These are phyloP conservation scores for Mesorhabditis spiculigera DNA, from an alignment of 2,888 invertebrate genomes.

Conservation along the genomic window DNA sequence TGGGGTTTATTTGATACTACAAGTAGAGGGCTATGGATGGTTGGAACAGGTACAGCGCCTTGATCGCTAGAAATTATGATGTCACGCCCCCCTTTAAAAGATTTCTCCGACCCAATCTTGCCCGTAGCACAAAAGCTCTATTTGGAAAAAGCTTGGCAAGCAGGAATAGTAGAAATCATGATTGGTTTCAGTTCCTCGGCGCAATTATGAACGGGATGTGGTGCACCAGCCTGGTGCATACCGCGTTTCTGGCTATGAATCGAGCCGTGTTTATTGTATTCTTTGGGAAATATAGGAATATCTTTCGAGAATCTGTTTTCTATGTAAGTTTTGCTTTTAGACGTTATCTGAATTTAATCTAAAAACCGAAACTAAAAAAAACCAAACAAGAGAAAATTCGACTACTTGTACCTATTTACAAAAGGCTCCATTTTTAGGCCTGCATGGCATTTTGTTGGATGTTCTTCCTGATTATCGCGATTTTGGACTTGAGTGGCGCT, in stretches of 20 bases:
- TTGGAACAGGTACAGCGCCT: too few species aligned
- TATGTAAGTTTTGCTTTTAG: not conserved
- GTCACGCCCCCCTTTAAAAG: too few species aligned
- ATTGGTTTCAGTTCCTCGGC: not conserved
- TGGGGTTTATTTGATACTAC: too few species aligned
- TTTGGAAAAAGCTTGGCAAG: not conserved
- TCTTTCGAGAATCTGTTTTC: not conserved
- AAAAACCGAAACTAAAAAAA: not conserved
- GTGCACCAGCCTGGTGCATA: not conserved
- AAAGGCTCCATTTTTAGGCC: not conserved
- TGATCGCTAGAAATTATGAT: too few species aligned
- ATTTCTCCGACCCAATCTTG: too few species aligned
- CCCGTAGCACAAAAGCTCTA: too few species aligned
- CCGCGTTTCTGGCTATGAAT: not conserved
- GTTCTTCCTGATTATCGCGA: slow-evolving; percentile 1
- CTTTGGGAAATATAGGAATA: not conserved
- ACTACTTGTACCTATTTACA: not conserved
- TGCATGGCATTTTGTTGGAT: not conserved
- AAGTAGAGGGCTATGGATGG: too few species aligned
- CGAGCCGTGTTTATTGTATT: not conserved
- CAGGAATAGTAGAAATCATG: not conserved
- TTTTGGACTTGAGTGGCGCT: not conserved
- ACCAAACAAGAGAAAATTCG: not conserved
- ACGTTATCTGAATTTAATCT: not conserved
- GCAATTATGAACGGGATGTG: slow-evolving; percentile 1